Conservation (phyloP, 2,888 invertebrate genomes). For the Phytoseiulus persimilis region DNA sequence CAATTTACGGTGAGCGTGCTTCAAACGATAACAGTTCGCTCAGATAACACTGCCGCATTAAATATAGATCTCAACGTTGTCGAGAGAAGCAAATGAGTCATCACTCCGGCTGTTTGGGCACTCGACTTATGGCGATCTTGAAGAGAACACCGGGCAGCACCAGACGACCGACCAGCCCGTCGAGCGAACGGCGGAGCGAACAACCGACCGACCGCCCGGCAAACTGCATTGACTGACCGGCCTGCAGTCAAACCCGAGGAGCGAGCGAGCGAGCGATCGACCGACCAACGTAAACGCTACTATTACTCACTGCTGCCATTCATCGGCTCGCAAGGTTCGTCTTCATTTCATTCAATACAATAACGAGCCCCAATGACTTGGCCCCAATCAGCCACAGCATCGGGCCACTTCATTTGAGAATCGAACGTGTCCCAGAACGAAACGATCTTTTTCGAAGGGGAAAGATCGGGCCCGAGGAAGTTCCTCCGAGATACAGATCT, state of each 20-base stretch:
- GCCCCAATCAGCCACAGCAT: neutral
- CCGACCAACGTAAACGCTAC: neutral
- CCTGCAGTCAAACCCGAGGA: neutral
- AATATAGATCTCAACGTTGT: neutral
- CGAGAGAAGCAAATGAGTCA: neutral
- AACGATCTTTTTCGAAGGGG: too few relatives aligned
- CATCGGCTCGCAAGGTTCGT: neutral
- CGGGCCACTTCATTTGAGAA: neutral
- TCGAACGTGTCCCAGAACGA: too few relatives aligned
- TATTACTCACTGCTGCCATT: neutral
- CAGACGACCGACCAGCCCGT: neutral
- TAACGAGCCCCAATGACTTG: neutral
- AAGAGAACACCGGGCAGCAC: neutral
- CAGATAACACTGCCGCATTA: neutral
- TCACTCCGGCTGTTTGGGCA: neutral
- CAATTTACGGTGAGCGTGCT: neutral
- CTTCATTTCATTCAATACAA: constrained; percentile 5
- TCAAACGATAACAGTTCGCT: neutral
- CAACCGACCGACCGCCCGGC: neutral
- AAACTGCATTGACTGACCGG: neutral
- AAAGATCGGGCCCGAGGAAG: too few relatives aligned
- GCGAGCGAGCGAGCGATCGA: neutral
- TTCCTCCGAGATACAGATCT: too few relatives aligned
- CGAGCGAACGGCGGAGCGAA: neutral
- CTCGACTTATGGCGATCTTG: neutral